Percentiles rank a stretch among this genome's conserved stretches.
These are phyloP conservation scores for Leptopilina myrica DNA, from an alignment of 2,888 invertebrate species.

Conservation along the genomic window DNA sequence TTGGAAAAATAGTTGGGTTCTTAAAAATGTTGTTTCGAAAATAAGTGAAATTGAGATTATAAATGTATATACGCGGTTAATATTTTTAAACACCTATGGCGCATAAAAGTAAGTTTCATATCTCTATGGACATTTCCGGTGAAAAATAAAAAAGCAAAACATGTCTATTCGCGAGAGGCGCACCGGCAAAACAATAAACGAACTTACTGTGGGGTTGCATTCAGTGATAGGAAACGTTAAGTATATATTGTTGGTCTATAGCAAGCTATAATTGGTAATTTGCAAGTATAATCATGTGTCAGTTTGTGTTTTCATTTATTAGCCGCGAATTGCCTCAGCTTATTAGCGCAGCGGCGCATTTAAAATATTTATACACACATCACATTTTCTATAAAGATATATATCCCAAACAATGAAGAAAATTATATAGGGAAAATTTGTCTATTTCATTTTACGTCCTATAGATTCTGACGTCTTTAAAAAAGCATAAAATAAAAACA, in stretches of 20 bases:
- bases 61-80: too few species aligned
- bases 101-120: neutral
- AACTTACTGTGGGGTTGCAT: slow-evolving; percentile 13
- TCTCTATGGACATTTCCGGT: slow-evolving; percentile 36
- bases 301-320: slow-evolving; percentile 70
- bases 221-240: slow-evolving; percentile 37
- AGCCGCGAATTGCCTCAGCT: slow-evolving; percentile 67
- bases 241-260: slow-evolving; percentile 37
- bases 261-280: slow-evolving; percentile 68
- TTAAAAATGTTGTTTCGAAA: too few species aligned
- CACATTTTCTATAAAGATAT: too few species aligned
- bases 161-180: slow-evolving; percentile 42
- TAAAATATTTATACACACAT: slow-evolving; percentile 44
- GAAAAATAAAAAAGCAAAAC: slow-evolving; percentile 42
- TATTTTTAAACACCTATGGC: too few species aligned
- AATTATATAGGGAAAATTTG: slow-evolving; percentile 9
- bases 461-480: too few species aligned
- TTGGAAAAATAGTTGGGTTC: too few species aligned
- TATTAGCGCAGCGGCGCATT: slow-evolving; percentile 68
- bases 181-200: slow-evolving; percentile 46
- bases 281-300: slow-evolving; percentile 69
- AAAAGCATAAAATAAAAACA: too few species aligned
- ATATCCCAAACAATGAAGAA: too few species aligned
- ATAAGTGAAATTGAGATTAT: too few species aligned
- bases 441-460: neutral